Conservation (phyloP, 2,113 vertebrate genomes). For the Gambusia holbrooki region DNA sequence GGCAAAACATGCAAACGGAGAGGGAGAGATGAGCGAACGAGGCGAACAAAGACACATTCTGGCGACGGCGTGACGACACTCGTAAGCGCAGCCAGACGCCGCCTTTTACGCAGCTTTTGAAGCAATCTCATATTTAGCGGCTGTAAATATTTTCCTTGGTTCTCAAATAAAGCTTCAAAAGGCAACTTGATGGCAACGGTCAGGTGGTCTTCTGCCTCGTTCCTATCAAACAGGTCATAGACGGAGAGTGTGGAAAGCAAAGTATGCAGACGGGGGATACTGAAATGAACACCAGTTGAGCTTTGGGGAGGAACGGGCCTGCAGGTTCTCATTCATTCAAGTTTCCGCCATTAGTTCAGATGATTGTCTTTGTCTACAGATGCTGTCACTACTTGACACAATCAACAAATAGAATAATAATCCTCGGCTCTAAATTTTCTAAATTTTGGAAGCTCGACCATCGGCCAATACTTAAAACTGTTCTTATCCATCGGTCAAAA, state of each 20-base stretch:
- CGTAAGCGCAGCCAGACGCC: not conserved
- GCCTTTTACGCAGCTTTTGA: conserved; percentile 35
- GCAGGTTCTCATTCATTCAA: not conserved
- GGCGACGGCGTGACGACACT: conserved; percentile 18
- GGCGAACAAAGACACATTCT: conserved; percentile 7
- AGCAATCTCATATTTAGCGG: conserved; percentile 50
- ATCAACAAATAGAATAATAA: not conserved
- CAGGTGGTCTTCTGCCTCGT: conserved; percentile 1
- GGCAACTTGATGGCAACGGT: conserved; percentile 19
- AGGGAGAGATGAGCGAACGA: conserved; percentile 23
- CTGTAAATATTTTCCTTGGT: conserved; percentile 11
- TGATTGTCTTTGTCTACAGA: not conserved
- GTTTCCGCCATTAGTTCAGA: not conserved
- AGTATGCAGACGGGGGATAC: not conserved
- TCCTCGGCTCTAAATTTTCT: not conserved
- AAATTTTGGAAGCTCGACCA: too few relatives aligned
- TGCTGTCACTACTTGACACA: not conserved
- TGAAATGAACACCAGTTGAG: conserved; percentile 8
- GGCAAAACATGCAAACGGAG: conserved; percentile 21
- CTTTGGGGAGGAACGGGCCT: not conserved
- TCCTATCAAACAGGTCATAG: conserved; percentile 35
- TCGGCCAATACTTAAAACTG: too few relatives aligned
- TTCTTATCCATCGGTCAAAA: too few relatives aligned
- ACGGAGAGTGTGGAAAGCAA: conserved; percentile 20
- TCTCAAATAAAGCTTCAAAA: conserved; percentile 1